Conservation (phyloP, 2,888 invertebrate species). For the Phania funesta region DNA sequence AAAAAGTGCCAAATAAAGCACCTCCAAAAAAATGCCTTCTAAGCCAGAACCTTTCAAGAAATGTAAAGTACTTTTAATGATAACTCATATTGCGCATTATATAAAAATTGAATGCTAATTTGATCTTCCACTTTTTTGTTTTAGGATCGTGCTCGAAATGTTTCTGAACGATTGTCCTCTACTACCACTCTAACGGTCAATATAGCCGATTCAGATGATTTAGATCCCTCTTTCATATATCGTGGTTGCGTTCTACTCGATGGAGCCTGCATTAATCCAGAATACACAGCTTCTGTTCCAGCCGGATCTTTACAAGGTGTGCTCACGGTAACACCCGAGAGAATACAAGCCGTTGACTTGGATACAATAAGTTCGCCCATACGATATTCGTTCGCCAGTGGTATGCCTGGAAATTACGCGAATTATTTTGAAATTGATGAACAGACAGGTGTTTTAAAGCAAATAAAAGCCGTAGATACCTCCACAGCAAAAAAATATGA, state of each 20-base stretch:
- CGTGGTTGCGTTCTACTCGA: conserved; percentile 90
- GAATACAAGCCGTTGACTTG: conserved; percentile 94
- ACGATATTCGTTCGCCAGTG: conserved; percentile 89
- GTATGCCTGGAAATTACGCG: conserved; percentile 87
- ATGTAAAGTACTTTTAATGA: too few relatives aligned
- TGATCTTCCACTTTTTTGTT: conserved; percentile 39
- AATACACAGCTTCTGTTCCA: conserved; percentile 90
- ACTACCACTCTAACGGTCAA: conserved; percentile 92
- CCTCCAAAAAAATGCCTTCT: too few relatives aligned
- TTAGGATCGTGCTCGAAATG: conserved; percentile 92
- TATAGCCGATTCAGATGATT: conserved; percentile 93
- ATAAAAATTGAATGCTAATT: neutral
- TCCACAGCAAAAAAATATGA: conserved; percentile 89
- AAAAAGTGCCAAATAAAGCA: too few relatives aligned
- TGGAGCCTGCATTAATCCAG: conserved; percentile 92
- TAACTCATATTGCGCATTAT: too few relatives aligned
- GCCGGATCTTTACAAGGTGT: conserved; percentile 90
- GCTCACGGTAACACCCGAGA: conserved; percentile 90
- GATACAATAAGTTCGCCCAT: conserved; percentile 93
- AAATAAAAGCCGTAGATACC: conserved; percentile 90
- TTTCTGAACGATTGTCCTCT: conserved; percentile 87
- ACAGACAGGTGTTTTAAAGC: conserved; percentile 89
- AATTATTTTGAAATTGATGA: conserved; percentile 92
- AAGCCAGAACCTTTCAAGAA: too few relatives aligned
- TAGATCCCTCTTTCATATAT: conserved; percentile 94